These are phyloP conservation scores for Megaustenia siamemsis DNA, from an alignment of 2,888 invertebrate genomes.

Conservation along the genomic window DNA sequence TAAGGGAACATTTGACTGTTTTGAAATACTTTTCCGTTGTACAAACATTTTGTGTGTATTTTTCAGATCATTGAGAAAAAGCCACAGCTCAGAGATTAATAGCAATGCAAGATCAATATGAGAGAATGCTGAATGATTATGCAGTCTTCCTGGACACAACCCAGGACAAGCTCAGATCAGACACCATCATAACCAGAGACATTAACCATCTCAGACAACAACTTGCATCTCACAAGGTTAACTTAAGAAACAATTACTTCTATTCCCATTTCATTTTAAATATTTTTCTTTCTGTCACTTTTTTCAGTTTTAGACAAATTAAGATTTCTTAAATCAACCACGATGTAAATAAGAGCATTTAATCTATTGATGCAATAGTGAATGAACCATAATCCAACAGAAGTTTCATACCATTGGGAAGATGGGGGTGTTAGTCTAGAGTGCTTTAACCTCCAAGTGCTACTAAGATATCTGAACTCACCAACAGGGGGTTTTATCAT, in stretches of 20 bases:
- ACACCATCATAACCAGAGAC: constrained; percentile 70
- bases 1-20: no score
- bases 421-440: no score
- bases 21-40: no score
- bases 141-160: constrained; percentile 77
- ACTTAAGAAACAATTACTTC: neutral
- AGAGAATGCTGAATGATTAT: constrained; percentile 76
- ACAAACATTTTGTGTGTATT: no score
- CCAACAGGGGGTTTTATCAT: no score
- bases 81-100: constrained; percentile 69
- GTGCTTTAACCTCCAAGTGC: no score
- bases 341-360: no score
- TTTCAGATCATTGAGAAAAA: constrained; percentile 70
- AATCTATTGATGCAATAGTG: no score
- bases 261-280: constrained; percentile 44
- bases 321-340: neutral
- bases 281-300: constrained; percentile 8
- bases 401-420: no score
- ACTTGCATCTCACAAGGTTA: constrained; percentile 73
- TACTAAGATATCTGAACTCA: no score
- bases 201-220: constrained; percentile 76
- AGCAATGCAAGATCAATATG: constrained; percentile 76
- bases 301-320: neutral
- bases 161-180: constrained; percentile 72
- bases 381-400: no score